Evolutionary conservation across 2,888 invertebrate species (phyloP).

Genomic region (Euspilapteryx auroguttella): DNA sequence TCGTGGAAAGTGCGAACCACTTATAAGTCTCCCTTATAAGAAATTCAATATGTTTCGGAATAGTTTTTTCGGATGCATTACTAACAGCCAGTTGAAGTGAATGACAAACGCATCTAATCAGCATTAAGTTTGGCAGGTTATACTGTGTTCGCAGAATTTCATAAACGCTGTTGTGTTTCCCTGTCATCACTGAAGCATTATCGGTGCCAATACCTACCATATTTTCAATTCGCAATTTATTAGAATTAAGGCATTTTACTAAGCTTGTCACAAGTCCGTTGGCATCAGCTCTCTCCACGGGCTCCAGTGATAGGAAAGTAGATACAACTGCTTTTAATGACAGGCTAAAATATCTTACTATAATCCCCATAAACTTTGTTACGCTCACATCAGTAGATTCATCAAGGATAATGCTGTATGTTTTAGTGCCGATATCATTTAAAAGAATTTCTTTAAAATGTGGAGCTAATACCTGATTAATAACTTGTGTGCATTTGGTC

Average conservation of each 20-base stretch:
- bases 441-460: too few species aligned
- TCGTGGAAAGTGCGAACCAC: too few species aligned
- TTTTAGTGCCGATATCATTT: conserved; percentile 7
- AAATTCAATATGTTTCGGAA: conserved; percentile 15
- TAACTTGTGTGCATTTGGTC: too few species aligned
- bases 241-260: conserved; percentile 7
- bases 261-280: conserved; percentile 9
- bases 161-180: conserved; percentile 14
- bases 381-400: conserved; percentile 10
- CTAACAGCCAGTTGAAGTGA: conserved; percentile 15
- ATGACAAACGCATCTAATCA: too few species aligned
- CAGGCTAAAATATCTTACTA: conserved; percentile 9
- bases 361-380: conserved; percentile 6
- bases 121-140: conserved; percentile 11
- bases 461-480: too few species aligned
- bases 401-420: conserved; percentile 9
- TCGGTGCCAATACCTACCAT: conserved; percentile 16
- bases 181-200: conserved; percentile 19
- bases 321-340: conserved; percentile 7
- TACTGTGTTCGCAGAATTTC: conserved; percentile 11
- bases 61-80: conserved; percentile 13
- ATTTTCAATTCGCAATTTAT: conserved; percentile 9
- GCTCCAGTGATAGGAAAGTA: conserved; percentile 7
- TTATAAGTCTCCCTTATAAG: conserved; percentile 17
- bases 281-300: conserved; percentile 10